Evolutionary conservation across 2,888 invertebrate genomes (phyloP).

Genomic region (Aethes cnicana): DNA sequence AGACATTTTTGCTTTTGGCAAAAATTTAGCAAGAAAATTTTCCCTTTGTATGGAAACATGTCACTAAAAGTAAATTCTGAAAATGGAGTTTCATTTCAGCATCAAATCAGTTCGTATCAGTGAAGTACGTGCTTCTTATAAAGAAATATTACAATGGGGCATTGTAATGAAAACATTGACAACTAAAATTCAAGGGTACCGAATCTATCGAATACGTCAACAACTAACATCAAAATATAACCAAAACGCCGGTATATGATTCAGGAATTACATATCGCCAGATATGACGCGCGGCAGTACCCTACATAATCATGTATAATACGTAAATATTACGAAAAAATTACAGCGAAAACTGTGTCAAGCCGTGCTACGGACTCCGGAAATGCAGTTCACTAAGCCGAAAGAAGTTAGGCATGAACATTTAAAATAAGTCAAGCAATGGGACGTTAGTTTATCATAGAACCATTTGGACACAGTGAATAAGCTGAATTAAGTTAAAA

Average conservation of each 20-base stretch:
- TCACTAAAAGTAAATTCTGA: too few species aligned
- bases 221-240: slow-evolving; percentile 52
- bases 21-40: too few species aligned
- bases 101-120: slow-evolving; percentile 1
- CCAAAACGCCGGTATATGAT: slow-evolving; percentile 64
- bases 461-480: slow-evolving; percentile 28
- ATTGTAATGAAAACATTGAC: slow-evolving; percentile 25
- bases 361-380: slow-evolving; percentile 17
- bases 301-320: slow-evolving; percentile 25
- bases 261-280: slow-evolving; percentile 27
- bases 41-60: too few species aligned
- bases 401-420: slow-evolving; percentile 19
- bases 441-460: slow-evolving; percentile 8
- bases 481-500: slow-evolving; percentile 61
- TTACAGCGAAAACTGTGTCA: slow-evolving; percentile 28
- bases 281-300: slow-evolving; percentile 14
- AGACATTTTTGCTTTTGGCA: too few species aligned
- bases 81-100: too few species aligned
- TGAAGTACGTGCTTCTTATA: slow-evolving; percentile 14
- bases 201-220: slow-evolving; percentile 50
- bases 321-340: slow-evolving; percentile 23
- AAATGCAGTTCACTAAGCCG: slow-evolving; percentile 18
- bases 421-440: slow-evolving; percentile 1
- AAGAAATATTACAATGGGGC: slow-evolving; percentile 16
- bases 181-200: slow-evolving; percentile 53